Conservation (phyloP, 2,888 invertebrate species). For the Eumerus sabulonum region DNA sequence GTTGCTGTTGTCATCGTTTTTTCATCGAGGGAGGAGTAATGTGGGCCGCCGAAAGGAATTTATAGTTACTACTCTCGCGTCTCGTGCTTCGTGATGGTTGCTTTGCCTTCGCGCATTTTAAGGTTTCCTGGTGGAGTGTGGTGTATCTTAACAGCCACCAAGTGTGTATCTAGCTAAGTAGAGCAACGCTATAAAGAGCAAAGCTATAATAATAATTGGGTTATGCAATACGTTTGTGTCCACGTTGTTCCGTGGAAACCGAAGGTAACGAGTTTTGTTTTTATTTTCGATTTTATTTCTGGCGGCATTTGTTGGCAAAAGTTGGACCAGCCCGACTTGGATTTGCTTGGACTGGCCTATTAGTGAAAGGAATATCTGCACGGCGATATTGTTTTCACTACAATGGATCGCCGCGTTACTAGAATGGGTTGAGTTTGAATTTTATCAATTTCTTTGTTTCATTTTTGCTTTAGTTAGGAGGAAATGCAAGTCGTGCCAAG, state of each 20-base stretch:
- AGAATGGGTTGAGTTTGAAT: constrained; percentile 38
- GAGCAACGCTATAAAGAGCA: constrained; percentile 29
- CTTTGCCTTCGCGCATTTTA: constrained; percentile 29
- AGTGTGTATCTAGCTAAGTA: constrained; percentile 31
- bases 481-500: constrained; percentile 56
- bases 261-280: constrained; percentile 23
- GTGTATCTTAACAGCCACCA: too few relatives aligned
- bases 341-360: constrained; percentile 25
- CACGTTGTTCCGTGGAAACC: constrained; percentile 34
- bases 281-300: constrained; percentile 4
- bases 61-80: constrained; percentile 54
- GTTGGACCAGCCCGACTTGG: too few relatives aligned
- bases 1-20: constrained; percentile 5
- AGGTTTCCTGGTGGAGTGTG: constrained; percentile 43
- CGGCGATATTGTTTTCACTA: constrained; percentile 52
- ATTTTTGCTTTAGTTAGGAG: not conserved
- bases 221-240: constrained; percentile 64
- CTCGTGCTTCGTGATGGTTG: constrained; percentile 30
- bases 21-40: constrained; percentile 39
- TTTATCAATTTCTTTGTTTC: constrained; percentile 11
- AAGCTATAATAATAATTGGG: constrained; percentile 47
- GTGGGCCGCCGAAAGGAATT: constrained; percentile 63
- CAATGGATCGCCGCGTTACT: constrained; percentile 43
- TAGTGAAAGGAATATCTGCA: constrained; percentile 62
- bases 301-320: too few relatives aligned